Base-by-base conservation (phyloP, 1,140 invertebrate species). In the Drosophila lacteicornis region DNA sequence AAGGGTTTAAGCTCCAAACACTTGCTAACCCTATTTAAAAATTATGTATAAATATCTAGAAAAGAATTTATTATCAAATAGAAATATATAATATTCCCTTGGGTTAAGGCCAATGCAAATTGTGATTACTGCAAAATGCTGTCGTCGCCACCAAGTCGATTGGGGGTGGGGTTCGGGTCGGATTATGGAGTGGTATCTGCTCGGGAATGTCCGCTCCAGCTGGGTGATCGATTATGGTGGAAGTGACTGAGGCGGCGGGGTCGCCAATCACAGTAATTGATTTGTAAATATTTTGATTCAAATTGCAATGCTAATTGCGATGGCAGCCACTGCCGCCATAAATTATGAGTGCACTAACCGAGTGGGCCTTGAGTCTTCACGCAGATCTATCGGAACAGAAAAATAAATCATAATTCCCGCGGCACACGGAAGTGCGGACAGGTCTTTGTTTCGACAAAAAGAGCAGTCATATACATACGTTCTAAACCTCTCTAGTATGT, bases 161-260 rank as follows among this genome's bases (percentile, higher is more conserved):
- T 36, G 69, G 66, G 27, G 51, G 13, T 47, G 67, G 63, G 25
- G 43, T 33, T 40, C 8, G n/a, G 19, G 12, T 45, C 30, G 60
- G 47, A 69, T 65, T 73, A 73, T 50, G 27, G 27, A 73, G 47
- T 62, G 33, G 8, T 53, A 53, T 61, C 15, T 50, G 51, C 7
- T 12, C 51, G 62, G 40, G 49, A 68, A 53, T 70, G 59, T 33
- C 33, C 33, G 8, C 45, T 38, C 83, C 73, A 80, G 66, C 84
- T 83, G 84, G 69, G 84, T 87, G 84, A 87, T 87, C 84, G 84
- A 87, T 87, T 88, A 88, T 87, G 62, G 73, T 87, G 84, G 83
- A 87, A 87, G 73, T 77, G 80, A 57, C 61, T 62, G 73, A 53
- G 45, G 61, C 77, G 65, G 51, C 51, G 51, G 51, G 51, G 65